Evolutionary conservation across 2,113 vertebrate species (phyloP), one percentile per base, ranked within the genome.

Genomic region (Colistium nudipinnis): DNA sequence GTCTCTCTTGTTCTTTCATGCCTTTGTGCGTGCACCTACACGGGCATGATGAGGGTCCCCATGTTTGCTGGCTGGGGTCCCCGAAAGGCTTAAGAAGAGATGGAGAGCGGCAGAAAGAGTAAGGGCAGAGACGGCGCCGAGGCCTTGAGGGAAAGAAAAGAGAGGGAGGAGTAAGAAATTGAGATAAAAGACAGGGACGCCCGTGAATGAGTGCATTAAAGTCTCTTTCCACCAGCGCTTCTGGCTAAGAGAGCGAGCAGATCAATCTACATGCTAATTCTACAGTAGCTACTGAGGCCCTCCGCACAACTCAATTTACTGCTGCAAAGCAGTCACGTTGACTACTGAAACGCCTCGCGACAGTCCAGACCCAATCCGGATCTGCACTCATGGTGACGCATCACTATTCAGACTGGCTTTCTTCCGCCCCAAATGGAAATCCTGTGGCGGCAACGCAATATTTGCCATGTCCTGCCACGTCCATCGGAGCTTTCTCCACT

Each of bases 1-100:
- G 5, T 80, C 74, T 72, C 74, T 70, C 83, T 81, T 66, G 51
- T 77, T 88, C 85, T 78, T 87, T 85, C 63, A 78, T 74, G 76
- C 70, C 86, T 92, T 93, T 87, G 89, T 92, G 87, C 74, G 20
- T 70, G 82, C 82, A 85, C 86, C 90, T 91, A 90, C 87, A 87
- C 68, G 82, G 85, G 81, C 87, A 86, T 54, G 84, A 88, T 82
- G 82, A 91, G 90, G 89, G 89, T 90, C 84, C 81, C 88, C 78
- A 57, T 70, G 80, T 78, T 74, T 78, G 79, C 84, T 86, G 82
- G 80, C 85, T 62, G 63, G 71, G 74, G 84, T 87, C 84, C 82
- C 72, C 85, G 76, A 85, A 87, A 82, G 83, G 81, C 83, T 89
- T 90, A 81, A 80, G 78, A 81, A 63, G 74, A 75, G 71, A 82